A percentile compares a stretch with the other conserved stretches of the same genome.
Conservation (phyloP, 1,140 invertebrate species). For the Drosophila tristis region DNA sequence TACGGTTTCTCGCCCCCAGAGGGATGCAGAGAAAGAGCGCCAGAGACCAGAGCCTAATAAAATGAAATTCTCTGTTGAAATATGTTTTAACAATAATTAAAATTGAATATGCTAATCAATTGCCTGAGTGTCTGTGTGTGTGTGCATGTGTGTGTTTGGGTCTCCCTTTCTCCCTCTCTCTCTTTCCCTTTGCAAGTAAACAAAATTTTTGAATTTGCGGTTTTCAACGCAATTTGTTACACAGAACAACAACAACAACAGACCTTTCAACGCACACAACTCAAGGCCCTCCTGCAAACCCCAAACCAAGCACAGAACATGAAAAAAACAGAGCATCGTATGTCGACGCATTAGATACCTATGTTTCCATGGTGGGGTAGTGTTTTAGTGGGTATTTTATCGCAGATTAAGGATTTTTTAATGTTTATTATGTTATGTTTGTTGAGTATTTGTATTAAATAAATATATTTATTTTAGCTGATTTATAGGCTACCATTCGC, state of each 20-base stretch:
- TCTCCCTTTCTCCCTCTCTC: neutral
- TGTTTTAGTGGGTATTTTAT: too few species aligned
- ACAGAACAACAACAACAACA: conserved; percentile 14
- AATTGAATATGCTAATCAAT: conserved; percentile 67
- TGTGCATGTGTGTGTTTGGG: neutral
- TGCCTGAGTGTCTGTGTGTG: conserved; percentile 32
- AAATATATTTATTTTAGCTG: too few species aligned
- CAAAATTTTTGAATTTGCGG: conserved; percentile 60
- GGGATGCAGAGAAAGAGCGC: neutral
- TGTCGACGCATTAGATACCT: too few species aligned
- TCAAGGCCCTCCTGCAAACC: conserved; percentile 14
- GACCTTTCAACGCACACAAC: conserved; percentile 35
- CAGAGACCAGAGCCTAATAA: neutral
- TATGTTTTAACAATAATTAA: conserved; percentile 59
- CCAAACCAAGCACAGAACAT: too few species aligned
- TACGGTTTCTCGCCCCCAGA: conserved; percentile 50
- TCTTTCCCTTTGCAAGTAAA: conserved; percentile 30
- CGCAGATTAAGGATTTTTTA: too few species aligned
- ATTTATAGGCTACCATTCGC: too few species aligned
- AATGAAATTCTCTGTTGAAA: conserved; percentile 38
- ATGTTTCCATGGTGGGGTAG: too few species aligned
- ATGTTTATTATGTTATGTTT: too few species aligned
- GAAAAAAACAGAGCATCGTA: too few species aligned
- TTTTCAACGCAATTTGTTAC: conserved; percentile 60
- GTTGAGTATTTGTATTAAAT: too few species aligned